Base-by-base conservation (phyloP, 2,113 vertebrate genomes). In the Gobiocypris rarus region DNA sequence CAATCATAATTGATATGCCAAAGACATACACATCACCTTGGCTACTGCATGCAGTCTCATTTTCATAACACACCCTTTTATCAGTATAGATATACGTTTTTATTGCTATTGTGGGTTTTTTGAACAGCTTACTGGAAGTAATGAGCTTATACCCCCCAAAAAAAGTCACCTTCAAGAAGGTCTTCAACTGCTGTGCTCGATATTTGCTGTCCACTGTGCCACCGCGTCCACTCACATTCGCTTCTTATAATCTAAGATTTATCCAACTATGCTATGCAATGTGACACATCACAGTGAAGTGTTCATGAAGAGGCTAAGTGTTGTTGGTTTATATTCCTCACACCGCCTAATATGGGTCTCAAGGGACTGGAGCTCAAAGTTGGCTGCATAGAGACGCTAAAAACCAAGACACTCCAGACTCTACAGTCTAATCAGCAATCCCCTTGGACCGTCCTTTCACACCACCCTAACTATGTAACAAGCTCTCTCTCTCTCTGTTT, bases 381-480 rank as follows among this genome's bases (percentile, higher is more conserved):
- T 10, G 24, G 52, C 34, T 50, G 79, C 43, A 73, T 10, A 31
- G 56, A 85, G 43, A 26, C 31, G 15, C 59, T 81, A 71, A 79
- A 45, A 73, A 83, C 50, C 48, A 45, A 67, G 69, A 73, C 74
- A 45, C 82, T 73, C 19, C 26, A 83, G 82, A 85, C 70, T 56
- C n/a, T 3, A 82, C 24, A 79, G 26, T 48, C 65, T 82, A 59
- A 85, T 85, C 84, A 81, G 56, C 67, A 81, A 50, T 81, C 76
- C 77, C 84, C 77, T 74, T 85, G 84, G 67, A 63, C 19, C 6
- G 22, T 85, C 77, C 77, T 85, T 75, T 81, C 43, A 70, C 48
- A 82, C 79, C 0, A 28, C 19, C 48, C 79, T 56, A 34, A 69
- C 79, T 38, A 26, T 69, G 78, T 17, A 65, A 48, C 59, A 48